phyloP scores from a whole-genome alignment of 2,888 invertebrate species.

The Tridacna gigas region DNA sequence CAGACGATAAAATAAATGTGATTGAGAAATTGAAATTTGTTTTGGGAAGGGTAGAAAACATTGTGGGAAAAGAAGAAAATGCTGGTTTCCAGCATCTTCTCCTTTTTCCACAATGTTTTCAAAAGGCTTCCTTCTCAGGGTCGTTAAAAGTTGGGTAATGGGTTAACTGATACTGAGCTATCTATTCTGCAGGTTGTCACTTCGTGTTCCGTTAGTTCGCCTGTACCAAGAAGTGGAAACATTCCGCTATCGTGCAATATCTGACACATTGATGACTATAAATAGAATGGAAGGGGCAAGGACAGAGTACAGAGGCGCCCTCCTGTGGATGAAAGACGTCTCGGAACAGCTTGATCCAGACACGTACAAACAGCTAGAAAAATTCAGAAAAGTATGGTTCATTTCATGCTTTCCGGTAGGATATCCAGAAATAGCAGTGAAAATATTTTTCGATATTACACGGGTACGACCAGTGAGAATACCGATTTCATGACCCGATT shows the following conservation, averaged over 20 bases:
- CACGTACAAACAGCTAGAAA: conserved; percentile 96
- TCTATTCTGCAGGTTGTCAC: conserved; percentile 88
- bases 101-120: too few species aligned
- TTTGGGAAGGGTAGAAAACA: too few species aligned
- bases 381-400: conserved; percentile 93
- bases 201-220: conserved; percentile 91
- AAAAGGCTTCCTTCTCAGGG: too few species aligned
- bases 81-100: too few species aligned
- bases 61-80: too few species aligned
- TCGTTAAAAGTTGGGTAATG: too few species aligned
- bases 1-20: too few species aligned
- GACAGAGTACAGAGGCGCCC: conserved; percentile 95
- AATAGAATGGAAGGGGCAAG: conserved; percentile 97
- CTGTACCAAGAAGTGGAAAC: conserved; percentile 98
- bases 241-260: conserved; percentile 96
- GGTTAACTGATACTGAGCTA: not conserved
- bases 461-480: too few species aligned
- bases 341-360: conserved; percentile 98
- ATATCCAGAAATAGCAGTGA: not conserved
- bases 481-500: too few species aligned
- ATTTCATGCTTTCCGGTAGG: too few species aligned
- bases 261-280: conserved; percentile 95
- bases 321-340: conserved; percentile 98
- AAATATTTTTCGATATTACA: too few species aligned
- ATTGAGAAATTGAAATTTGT: too few species aligned